Percentiles rank a stretch among this genome's conserved stretches.
phyloP scores from a whole-genome alignment of 1,140 invertebrate genomes.

The Uloborus diversus region DNA sequence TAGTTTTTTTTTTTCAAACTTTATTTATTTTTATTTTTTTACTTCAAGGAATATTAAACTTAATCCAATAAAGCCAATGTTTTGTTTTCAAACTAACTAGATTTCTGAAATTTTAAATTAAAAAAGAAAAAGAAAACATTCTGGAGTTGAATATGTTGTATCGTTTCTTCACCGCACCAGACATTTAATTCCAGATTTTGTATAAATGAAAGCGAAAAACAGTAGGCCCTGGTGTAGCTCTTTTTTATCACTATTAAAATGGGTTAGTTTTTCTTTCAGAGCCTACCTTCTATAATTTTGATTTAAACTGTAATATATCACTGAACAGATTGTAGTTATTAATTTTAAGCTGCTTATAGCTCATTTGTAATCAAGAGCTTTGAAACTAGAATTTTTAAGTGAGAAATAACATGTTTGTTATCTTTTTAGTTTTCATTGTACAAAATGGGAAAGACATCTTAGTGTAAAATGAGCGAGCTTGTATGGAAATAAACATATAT shows the following conservation, averaged over 20 bases:
- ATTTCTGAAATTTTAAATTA: too few relatives aligned
- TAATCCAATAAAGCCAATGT: too few relatives aligned
- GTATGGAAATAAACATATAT: slow-evolving; percentile 56
- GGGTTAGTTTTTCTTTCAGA: slow-evolving; percentile 5
- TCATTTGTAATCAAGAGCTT: slow-evolving; percentile 52
- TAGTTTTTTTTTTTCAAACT: too few relatives aligned
- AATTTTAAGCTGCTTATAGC: slow-evolving; percentile 35
- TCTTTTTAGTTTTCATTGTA: slow-evolving; percentile 31
- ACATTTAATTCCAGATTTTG: too few relatives aligned
- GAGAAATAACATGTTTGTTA: slow-evolving; percentile 19
- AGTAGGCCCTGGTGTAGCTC: background rate
- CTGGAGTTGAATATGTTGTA: too few relatives aligned
- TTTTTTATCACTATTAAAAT: background rate
- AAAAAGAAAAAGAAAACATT: too few relatives aligned
- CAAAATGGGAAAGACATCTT: slow-evolving; percentile 19
- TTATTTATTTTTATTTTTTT: too few relatives aligned
- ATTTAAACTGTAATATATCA: slow-evolving; percentile 14
- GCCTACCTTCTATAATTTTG: slow-evolving; percentile 27
- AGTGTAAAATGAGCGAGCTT: slow-evolving; percentile 53
- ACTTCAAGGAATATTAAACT: too few relatives aligned
- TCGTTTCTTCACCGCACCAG: too few relatives aligned
- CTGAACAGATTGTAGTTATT: slow-evolving; percentile 5
- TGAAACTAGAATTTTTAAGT: slow-evolving; percentile 42
- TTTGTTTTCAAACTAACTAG: too few relatives aligned
- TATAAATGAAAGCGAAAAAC: too few relatives aligned